These are phyloP conservation scores for Melanerpes formicivorus DNA, from an alignment of 2,113 vertebrate species.

Conservation along the genomic window DNA sequence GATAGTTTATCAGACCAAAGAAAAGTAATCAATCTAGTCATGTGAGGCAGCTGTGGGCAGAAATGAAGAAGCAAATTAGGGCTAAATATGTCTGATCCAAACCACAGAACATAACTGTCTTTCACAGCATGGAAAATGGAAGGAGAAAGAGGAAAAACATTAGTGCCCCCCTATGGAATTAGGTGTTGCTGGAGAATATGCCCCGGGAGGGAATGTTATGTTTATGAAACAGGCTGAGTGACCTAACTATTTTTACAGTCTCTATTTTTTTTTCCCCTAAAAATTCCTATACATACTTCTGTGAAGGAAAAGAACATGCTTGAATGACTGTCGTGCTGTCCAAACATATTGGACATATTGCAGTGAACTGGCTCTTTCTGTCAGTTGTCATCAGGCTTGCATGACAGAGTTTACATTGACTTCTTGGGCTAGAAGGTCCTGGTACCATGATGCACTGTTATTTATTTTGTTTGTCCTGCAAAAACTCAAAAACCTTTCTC, in stretches of 20 bases:
- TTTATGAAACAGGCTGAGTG: neutral
- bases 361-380: neutral
- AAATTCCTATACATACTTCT: neutral
- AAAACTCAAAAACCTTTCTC: neutral
- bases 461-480: too few relatives aligned
- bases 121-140: neutral
- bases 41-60: neutral
- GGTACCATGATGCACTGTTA: too few relatives aligned
- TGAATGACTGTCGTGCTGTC: neutral
- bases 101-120: neutral
- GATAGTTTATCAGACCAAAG: neutral
- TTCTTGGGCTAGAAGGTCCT: neutral
- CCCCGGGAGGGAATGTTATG: rapidly evolving
- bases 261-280: neutral
- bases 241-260: neutral
- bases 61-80: neutral
- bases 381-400: neutral
- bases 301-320: neutral
- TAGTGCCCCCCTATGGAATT: neutral
- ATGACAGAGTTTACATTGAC: neutral
- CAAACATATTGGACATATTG: neutral
- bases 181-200: neutral
- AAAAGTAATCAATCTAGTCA: neutral
- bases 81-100: neutral
- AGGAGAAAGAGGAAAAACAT: neutral